Evolutionary conservation across 2,113 vertebrate species (phyloP).

Genomic region (Hymenochirus boettgeri): DNA sequence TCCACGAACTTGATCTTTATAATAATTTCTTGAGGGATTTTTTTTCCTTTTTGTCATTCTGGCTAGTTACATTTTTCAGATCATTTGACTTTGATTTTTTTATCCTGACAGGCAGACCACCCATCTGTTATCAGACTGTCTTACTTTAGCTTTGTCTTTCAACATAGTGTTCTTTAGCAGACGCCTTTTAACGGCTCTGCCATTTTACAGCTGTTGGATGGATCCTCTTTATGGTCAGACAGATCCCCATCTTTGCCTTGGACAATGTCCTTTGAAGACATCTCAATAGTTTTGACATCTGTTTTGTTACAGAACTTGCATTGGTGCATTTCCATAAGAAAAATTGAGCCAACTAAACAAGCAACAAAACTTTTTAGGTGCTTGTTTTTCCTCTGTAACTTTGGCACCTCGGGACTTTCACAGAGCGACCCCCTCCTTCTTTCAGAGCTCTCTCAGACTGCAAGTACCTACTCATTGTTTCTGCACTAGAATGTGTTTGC

Average conservation of each 20-base stretch:
- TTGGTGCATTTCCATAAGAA: conserved; percentile 29
- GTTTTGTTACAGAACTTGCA: conserved; percentile 15
- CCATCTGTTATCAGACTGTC: not conserved
- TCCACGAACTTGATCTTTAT: no score
- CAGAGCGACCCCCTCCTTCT: not conserved
- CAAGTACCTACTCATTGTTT: no score
- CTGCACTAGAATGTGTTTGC: not conserved
- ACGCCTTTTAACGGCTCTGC: not conserved
- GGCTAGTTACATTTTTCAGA: no score
- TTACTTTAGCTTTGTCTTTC: not conserved
- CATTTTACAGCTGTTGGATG: not conserved
- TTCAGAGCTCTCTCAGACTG: not conserved
- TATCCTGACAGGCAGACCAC: no score
- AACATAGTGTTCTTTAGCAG: not conserved
- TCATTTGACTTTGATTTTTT: no score
- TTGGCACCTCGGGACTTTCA: not conserved
- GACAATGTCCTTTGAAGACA: no score
- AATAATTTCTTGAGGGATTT: no score
- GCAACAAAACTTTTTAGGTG: conserved; percentile 40
- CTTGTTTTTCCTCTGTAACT: not conserved
- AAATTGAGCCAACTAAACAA: not conserved
- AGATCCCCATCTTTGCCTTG: no score
- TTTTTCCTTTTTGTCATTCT: no score
- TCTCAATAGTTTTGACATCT: not conserved
- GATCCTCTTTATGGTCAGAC: not conserved